Evolutionary conservation across 2,888 invertebrate species (phyloP).

Genomic region (Subacronicta megacephala): DNA sequence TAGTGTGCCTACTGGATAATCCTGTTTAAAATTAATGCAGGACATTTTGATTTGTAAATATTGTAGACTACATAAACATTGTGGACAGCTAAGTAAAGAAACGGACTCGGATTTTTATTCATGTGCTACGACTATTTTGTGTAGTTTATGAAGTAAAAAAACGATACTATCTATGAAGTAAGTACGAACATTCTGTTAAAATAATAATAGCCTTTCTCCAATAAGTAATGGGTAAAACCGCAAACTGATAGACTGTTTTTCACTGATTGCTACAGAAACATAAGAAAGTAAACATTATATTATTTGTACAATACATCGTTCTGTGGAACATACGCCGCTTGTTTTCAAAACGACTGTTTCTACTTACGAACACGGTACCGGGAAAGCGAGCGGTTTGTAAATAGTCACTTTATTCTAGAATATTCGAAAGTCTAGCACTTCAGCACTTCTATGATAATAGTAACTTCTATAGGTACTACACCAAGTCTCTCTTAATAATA

Average conservation of each 20-base stretch:
- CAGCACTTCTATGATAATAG: slow-evolving; percentile 25
- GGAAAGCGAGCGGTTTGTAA: slow-evolving; percentile 71
- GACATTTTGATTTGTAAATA: neutral
- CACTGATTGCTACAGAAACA: slow-evolving; percentile 29
- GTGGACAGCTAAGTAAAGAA: too few species aligned
- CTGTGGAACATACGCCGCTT: slow-evolving; percentile 68
- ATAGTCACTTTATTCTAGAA: slow-evolving; percentile 63
- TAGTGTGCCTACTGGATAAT: neutral
- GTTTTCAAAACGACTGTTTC: slow-evolving; percentile 80
- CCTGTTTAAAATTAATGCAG: neutral
- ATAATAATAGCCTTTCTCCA: too few species aligned
- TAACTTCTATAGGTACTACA: slow-evolving; percentile 5
- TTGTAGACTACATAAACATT: neutral
- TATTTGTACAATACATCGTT: slow-evolving; percentile 68
- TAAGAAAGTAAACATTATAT: slow-evolving; percentile 53
- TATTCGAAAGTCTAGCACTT: slow-evolving; percentile 30
- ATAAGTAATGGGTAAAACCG: neutral
- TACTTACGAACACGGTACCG: slow-evolving; percentile 70
- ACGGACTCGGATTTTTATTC: too few species aligned
- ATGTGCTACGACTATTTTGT: too few species aligned
- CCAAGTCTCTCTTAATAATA: slow-evolving; percentile 25
- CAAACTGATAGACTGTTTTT: slow-evolving; percentile 13
- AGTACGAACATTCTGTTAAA: too few species aligned
- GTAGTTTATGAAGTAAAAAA: too few species aligned
- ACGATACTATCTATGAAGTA: too few species aligned